Conservation (phyloP, 2,888 invertebrate genomes). For the Vanessa cardui region DNA sequence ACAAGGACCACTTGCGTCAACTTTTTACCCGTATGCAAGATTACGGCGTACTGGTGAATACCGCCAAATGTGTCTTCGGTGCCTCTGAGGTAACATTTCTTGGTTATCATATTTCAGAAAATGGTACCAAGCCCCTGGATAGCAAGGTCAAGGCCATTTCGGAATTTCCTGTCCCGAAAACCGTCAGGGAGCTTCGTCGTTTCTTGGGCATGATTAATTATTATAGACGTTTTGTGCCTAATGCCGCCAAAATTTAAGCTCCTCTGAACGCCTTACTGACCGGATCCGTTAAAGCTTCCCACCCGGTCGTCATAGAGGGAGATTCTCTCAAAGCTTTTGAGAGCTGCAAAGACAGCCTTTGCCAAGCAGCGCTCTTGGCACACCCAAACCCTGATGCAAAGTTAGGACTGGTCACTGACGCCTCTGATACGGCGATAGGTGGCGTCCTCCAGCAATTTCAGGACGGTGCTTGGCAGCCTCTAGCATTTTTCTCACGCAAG, state of each 20-base stretch:
- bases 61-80: constrained; percentile 45
- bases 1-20: constrained; percentile 39
- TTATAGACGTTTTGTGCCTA: constrained; percentile 50
- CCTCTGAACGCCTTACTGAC: constrained; percentile 48
- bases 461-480: constrained; percentile 46
- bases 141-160: constrained; percentile 47
- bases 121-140: constrained; percentile 50
- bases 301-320: constrained; percentile 41
- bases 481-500: constrained; percentile 38
- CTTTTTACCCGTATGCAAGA: constrained; percentile 40
- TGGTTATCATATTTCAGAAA: constrained; percentile 39
- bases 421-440: constrained; percentile 42
- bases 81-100: constrained; percentile 41
- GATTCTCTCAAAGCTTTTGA: constrained; percentile 43
- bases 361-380: constrained; percentile 46
- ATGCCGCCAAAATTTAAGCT: constrained; percentile 51
- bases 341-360: constrained; percentile 45
- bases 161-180: constrained; percentile 41
- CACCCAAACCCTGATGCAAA: constrained; percentile 50
- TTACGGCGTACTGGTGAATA: constrained; percentile 44
- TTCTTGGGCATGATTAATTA: constrained; percentile 49
- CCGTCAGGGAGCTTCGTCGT: constrained; percentile 38
- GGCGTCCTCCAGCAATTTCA: constrained; percentile 52
- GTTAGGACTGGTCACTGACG: constrained; percentile 50
- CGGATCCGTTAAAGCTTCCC: constrained; percentile 47